A percentile compares a stretch with the other conserved stretches of the same genome.
Evolutionary conservation across 2,888 invertebrate species (phyloP).

Genomic region (Malthinus seriepunctatus): DNA sequence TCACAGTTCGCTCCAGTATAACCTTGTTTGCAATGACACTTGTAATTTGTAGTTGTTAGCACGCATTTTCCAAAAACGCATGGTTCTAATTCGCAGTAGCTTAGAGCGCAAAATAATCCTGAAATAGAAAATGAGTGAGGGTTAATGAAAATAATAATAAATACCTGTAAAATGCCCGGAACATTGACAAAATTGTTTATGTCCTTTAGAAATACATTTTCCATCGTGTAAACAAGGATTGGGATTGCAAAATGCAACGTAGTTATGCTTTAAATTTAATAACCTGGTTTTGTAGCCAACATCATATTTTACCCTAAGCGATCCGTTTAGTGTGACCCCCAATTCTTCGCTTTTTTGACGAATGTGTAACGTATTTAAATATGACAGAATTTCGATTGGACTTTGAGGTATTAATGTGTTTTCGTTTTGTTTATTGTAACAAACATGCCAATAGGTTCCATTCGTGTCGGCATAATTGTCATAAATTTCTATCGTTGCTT

Average conservation of each 20-base stretch:
- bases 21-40: constrained; percentile 70
- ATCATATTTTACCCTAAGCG: constrained; percentile 66
- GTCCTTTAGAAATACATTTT: constrained; percentile 64
- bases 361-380: constrained; percentile 67
- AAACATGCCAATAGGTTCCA: constrained; percentile 71
- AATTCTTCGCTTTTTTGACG: constrained; percentile 56
- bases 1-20: constrained; percentile 71
- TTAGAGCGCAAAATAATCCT: constrained; percentile 78
- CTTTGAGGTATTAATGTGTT: constrained; percentile 47
- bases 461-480: constrained; percentile 74
- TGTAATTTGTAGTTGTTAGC: constrained; percentile 56
- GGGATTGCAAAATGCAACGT: constrained; percentile 70
- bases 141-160: constrained; percentile 7
- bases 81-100: constrained; percentile 73
- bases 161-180: constrained; percentile 73
- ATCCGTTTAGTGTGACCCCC: constrained; percentile 64
- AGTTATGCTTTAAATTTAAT: constrained; percentile 61
- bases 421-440: constrained; percentile 52
- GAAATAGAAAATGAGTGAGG: background rate
- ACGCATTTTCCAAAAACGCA: constrained; percentile 70
- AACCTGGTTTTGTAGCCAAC: constrained; percentile 67
- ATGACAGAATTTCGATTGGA: constrained; percentile 67
- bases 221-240: constrained; percentile 76
- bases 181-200: constrained; percentile 69
- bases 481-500: constrained; percentile 51